These are phyloP conservation scores for Copidosoma floridanum DNA, from an alignment of 1,140 invertebrate species.

Conservation along the genomic window DNA sequence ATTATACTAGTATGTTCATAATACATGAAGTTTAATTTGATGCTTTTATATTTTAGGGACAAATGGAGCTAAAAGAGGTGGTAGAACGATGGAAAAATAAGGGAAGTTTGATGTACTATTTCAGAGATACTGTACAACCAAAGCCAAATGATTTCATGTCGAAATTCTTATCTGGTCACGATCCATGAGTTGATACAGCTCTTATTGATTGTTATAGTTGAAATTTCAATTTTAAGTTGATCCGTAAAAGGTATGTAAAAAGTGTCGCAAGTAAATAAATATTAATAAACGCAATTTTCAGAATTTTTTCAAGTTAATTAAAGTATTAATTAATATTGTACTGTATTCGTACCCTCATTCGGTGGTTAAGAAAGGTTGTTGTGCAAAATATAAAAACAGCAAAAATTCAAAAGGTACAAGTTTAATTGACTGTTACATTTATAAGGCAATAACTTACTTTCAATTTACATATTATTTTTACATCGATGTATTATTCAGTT, in stretches of 20 bases:
- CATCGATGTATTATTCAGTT: slow-evolving; percentile 52
- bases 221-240: slow-evolving; percentile 13
- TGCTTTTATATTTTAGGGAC: slow-evolving; percentile 65
- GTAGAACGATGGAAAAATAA: slow-evolving; percentile 85
- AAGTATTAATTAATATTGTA: background rate
- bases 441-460: slow-evolving; percentile 41
- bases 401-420: slow-evolving; percentile 35
- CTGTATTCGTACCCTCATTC: background rate
- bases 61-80: slow-evolving; percentile 91
- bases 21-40: too few species aligned
- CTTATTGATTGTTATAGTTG: too few species aligned
- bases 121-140: slow-evolving; percentile 78
- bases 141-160: slow-evolving; percentile 91
- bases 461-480: slow-evolving; percentile 48
- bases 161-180: slow-evolving; percentile 77
- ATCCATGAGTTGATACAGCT: slow-evolving; percentile 42
- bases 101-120: slow-evolving; percentile 81
- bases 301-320: background rate
- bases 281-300: background rate
- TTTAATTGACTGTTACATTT: slow-evolving; percentile 40
- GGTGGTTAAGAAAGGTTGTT: background rate
- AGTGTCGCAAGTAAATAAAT: slow-evolving; percentile 8
- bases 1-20: too few species aligned
- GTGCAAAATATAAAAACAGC: slow-evolving; percentile 5
- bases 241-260: slow-evolving; percentile 12